A percentile compares a stretch with the other conserved stretches of the same genome.
Conservation (phyloP, 2,888 invertebrate species). For the Barypeithes pellucidus region DNA sequence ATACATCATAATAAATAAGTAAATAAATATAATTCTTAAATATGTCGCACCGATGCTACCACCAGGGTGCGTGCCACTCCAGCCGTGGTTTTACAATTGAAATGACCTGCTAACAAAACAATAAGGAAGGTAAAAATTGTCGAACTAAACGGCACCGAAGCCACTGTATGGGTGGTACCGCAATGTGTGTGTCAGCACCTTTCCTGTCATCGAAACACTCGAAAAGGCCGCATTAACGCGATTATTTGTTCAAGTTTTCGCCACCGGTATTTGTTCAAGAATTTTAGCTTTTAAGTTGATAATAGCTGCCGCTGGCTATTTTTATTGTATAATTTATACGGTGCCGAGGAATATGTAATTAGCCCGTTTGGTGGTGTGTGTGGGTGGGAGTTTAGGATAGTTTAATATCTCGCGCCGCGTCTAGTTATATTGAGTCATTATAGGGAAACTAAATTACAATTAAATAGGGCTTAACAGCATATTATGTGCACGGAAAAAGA, state of each 20-base stretch:
- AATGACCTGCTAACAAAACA: too few relatives aligned
- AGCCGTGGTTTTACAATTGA: too few relatives aligned
- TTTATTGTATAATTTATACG: conserved; percentile 52
- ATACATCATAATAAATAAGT: too few relatives aligned
- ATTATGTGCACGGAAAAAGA: too few relatives aligned
- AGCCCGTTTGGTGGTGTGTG: conserved; percentile 5
- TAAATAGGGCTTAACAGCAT: too few relatives aligned
- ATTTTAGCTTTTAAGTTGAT: conserved; percentile 59
- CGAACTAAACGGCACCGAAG: conserved; percentile 1
- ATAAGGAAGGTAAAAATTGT: too few relatives aligned
- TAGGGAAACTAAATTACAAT: too few relatives aligned
- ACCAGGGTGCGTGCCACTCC: too few relatives aligned
- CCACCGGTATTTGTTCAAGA: conserved; percentile 58
- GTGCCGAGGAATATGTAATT: conserved; percentile 27
- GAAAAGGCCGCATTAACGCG: conserved; percentile 58
- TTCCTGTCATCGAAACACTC: conserved; percentile 56
- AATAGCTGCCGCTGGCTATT: conserved; percentile 55
- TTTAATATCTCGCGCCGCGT: neutral
- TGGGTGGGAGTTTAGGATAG: neutral
- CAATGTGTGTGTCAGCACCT: conserved; percentile 62
- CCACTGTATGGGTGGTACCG: conserved; percentile 54
- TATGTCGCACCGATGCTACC: too few relatives aligned
- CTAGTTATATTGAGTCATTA: too few relatives aligned
- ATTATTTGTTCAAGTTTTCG: conserved; percentile 59
- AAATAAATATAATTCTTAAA: too few relatives aligned